Base-by-base conservation (phyloP, 1,140 invertebrate genomes). In the Lysiphlebus fabarum region DNA sequence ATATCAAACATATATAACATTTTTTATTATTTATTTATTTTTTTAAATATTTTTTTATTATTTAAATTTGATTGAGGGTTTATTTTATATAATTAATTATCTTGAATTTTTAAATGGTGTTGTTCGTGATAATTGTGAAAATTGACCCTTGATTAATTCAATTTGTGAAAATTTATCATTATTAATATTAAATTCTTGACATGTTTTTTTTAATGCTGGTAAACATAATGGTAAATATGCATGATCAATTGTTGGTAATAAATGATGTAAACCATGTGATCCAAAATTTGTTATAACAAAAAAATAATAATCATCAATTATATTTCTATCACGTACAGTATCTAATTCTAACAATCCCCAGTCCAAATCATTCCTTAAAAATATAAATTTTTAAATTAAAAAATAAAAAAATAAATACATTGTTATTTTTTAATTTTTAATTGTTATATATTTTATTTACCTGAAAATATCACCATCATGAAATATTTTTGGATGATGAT, bases 401-500 rank as follows among this genome's bases (percentile, higher is more conserved):
- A 49, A 49, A 49, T 49, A 6, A 36, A 9, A 49, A 6, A 6
- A 26, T 6, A 37, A 8, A 17, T 37, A 36, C 10, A 53, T 6
- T n/a, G n/a, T 7, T n/a, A 7, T 37, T 53, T 45, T 45, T 45
- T 45, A n/a, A 37, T 8, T 7, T 41, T 41, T n/a, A 54, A 12
- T 7, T 45, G n/a, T n/a, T n/a, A n/a, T n/a, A n/a, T n/a, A n/a
- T n/a, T n/a, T 26, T 44, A 17, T 53, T 62, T 54, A 78, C 67
- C 83, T 84, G 62, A 64, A 73, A 64, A 72, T 73, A 71, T 93
- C 91, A 5, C 91, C 90, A 69, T 93, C 90, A 65, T 93, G 91
- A 71, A 90, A 91, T 54, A 90, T 87, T 37, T 90, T 83, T 0
- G 90, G 90, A 77, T 91, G 89, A 75, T 93, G 90, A 82, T 93